Evolutionary conservation across 2,797 vertebrate species (phyloP).

Genomic region (Toxotes lorentzi): DNA sequence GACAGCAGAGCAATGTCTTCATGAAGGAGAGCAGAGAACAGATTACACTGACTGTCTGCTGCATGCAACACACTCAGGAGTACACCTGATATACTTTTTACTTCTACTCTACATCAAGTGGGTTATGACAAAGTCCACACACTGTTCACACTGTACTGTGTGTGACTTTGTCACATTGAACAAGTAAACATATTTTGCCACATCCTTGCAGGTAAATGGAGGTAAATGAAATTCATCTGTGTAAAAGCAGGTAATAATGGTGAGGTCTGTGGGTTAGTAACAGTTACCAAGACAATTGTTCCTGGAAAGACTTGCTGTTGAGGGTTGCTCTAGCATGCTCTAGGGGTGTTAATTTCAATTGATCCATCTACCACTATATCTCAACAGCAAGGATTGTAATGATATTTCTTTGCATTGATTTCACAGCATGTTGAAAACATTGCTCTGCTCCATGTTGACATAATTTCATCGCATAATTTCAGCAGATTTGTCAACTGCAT

Average conservation of each 20-base stretch:
- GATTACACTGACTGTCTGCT: constrained; percentile 11
- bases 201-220: background rate
- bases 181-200: background rate
- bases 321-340: too few species aligned
- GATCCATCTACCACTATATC: too few species aligned
- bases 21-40: constrained; percentile 1
- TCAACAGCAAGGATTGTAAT: too few species aligned
- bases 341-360: too few species aligned
- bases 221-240: too few species aligned
- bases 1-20: constrained; percentile 24
- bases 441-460: too few species aligned
- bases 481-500: too few species aligned
- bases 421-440: background rate
- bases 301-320: too few species aligned
- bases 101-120: background rate
- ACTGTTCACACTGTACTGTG: background rate
- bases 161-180: background rate
- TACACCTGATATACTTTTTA: background rate
- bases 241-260: too few species aligned
- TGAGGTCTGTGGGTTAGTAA: background rate
- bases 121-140: background rate
- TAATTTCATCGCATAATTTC: too few species aligned
- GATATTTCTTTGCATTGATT: background rate
- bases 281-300: background rate
- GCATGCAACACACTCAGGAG: background rate